Conservation (phyloP, 2,888 invertebrate genomes). For the Disparrhopalites patrizii region DNA sequence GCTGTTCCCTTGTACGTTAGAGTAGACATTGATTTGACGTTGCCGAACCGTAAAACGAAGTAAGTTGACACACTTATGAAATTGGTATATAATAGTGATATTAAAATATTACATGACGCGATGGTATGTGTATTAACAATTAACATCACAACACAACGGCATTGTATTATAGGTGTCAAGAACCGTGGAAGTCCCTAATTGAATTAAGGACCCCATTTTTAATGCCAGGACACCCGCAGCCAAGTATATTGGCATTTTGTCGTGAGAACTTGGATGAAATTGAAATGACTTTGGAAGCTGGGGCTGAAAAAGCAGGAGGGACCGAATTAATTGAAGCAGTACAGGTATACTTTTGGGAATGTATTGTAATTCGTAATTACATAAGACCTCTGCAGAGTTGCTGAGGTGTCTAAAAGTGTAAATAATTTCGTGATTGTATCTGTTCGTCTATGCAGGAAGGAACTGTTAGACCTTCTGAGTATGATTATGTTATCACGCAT, state of each 20-base stretch:
- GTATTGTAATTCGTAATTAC: background rate
- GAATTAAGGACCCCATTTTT: conserved; percentile 67
- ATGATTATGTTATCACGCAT: conserved; percentile 70
- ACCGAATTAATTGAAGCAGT: conserved; percentile 70
- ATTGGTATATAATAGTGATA: background rate
- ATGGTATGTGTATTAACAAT: conserved; percentile 1
- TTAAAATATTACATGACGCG: background rate
- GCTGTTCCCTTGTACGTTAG: conserved; percentile 65
- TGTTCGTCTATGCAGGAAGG: conserved; percentile 49
- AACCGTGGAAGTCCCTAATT: conserved; percentile 64
- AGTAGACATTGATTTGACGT: conserved; percentile 76
- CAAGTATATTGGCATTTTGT: conserved; percentile 69
- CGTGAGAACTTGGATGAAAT: conserved; percentile 59
- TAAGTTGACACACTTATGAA: conserved; percentile 19
- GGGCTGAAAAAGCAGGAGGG: conserved; percentile 70
- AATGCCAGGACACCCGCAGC: conserved; percentile 59
- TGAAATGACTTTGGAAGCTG: conserved; percentile 61
- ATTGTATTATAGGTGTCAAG: conserved; percentile 59
- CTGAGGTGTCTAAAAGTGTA: too few species aligned
- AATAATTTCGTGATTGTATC: background rate
- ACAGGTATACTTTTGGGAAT: conserved; percentile 55
- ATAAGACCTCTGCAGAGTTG: too few species aligned
- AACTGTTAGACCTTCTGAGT: conserved; percentile 57
- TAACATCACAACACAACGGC: background rate
- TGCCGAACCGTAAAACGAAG: conserved; percentile 44